phyloP scores from a whole-genome alignment of 2,888 invertebrate genomes.

The Caenorhabditis sulstoni region DNA sequence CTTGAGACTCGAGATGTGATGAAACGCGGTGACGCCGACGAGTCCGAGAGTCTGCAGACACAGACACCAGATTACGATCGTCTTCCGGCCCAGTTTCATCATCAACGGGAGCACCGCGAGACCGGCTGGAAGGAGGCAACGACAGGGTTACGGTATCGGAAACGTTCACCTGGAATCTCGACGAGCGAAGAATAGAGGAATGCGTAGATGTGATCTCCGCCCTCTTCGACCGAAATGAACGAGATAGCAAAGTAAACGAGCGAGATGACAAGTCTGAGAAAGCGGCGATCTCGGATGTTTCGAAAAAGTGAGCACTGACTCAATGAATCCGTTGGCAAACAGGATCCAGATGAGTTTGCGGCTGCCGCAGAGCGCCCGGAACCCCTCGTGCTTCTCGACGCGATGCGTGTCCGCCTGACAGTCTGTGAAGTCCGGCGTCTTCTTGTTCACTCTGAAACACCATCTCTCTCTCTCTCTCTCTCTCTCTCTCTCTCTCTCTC shows the following conservation, averaged over 20 bases:
- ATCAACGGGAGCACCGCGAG: constrained; percentile 51
- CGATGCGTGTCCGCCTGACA: constrained; percentile 34
- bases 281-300: too few species aligned
- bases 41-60: constrained; percentile 34
- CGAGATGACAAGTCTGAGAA: constrained; percentile 57
- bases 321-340: constrained; percentile 53
- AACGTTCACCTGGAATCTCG: constrained; percentile 58
- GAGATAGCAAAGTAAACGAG: constrained; percentile 56
- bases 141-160: too few species aligned
- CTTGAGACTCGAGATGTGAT: constrained; percentile 9
- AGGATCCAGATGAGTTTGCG: constrained; percentile 39
- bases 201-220: constrained; percentile 29
- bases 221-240: constrained; percentile 49
- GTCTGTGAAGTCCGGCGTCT: constrained; percentile 40
- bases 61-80: constrained; percentile 31
- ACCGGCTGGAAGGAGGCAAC: constrained; percentile 34
- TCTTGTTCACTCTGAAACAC: constrained; percentile 38
- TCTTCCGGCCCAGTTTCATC: constrained; percentile 47
- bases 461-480: not conserved
- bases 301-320: constrained; percentile 31
- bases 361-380: constrained; percentile 22
- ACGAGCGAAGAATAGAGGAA: constrained; percentile 46
- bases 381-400: constrained; percentile 44
- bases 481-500: not conserved
- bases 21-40: constrained; percentile 17